Percentiles rank a stretch among this genome's conserved stretches.
Conservation (phyloP, 2,113 vertebrate genomes). For the Sinocyclocheilus anshuiensis region DNA sequence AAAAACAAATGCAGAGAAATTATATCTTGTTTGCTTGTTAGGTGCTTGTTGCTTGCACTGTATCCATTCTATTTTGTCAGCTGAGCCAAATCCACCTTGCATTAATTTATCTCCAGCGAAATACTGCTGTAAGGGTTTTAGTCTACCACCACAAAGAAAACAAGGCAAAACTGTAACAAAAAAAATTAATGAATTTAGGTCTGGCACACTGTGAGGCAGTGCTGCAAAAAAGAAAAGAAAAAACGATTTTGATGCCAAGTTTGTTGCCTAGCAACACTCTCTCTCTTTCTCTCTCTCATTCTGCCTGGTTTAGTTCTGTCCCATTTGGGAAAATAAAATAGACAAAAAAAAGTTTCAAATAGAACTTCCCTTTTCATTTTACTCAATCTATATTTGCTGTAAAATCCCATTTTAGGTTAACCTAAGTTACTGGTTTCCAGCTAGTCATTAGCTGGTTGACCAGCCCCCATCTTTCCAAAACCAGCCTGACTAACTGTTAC, state of each 20-base stretch:
- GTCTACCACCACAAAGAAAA: not conserved
- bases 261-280: conserved; percentile 68
- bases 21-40: not conserved
- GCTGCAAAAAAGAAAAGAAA: not conserved
- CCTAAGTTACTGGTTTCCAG: not conserved
- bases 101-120: not conserved
- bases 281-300: not conserved
- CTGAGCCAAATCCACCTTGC: not conserved
- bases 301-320: conserved; percentile 46
- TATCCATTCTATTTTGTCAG: not conserved
- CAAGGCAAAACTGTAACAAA: conserved; percentile 18
- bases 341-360: not conserved
- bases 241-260: conserved; percentile 53
- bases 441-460: not conserved
- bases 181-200: conserved; percentile 23
- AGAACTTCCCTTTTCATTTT: not conserved
- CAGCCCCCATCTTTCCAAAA: not conserved
- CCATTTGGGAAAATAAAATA: conserved; percentile 32
- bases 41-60: not conserved
- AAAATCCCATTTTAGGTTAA: not conserved
- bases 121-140: not conserved
- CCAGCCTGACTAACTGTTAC: not conserved
- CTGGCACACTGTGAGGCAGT: conserved; percentile 16
- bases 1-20: no score
- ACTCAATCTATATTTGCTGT: not conserved